Conservation (phyloP, 1,140 invertebrate genomes). For the Drosophila melanica region DNA sequence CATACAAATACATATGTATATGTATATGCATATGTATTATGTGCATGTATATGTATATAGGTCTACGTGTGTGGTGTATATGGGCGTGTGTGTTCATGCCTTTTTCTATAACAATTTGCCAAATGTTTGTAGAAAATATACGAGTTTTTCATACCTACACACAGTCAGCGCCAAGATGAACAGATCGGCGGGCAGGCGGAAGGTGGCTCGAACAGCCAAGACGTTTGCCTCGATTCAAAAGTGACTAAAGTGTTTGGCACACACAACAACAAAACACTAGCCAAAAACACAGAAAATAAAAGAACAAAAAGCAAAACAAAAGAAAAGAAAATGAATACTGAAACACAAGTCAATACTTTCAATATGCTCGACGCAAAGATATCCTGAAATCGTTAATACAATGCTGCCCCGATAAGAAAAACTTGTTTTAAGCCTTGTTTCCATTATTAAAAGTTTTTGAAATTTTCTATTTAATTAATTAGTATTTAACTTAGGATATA, state of each 20-base stretch:
- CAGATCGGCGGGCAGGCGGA: neutral
- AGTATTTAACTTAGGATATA: no score
- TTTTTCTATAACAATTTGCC: slow-evolving; percentile 73
- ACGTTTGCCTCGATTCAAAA: slow-evolving; percentile 54
- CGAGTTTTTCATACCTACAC: slow-evolving; percentile 54
- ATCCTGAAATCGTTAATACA: slow-evolving; percentile 14
- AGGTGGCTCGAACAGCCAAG: slow-evolving; percentile 7
- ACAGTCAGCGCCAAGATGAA: slow-evolving; percentile 4
- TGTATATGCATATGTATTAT: neutral
- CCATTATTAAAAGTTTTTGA: no score
- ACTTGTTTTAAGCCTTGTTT: no score
- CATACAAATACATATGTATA: slow-evolving; percentile 14
- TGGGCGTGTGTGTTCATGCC: slow-evolving; percentile 38
- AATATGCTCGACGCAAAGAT: neutral
- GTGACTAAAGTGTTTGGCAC: slow-evolving; percentile 62
- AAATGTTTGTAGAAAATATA: slow-evolving; percentile 69
- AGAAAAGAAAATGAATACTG: slow-evolving; percentile 7
- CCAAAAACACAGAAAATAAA: slow-evolving; percentile 21
- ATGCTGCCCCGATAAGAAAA: no score
- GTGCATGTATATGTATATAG: neutral
- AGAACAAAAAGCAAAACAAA: slow-evolving; percentile 9
- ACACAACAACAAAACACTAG: slow-evolving; percentile 28
- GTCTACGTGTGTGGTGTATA: neutral
- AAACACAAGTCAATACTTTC: slow-evolving; percentile 28
- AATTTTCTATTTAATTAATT: no score